Base-by-base conservation (phyloP, 30 jellyfish, hydroid and myxozoan genomes). In the Aurelia sp. region DNA sequence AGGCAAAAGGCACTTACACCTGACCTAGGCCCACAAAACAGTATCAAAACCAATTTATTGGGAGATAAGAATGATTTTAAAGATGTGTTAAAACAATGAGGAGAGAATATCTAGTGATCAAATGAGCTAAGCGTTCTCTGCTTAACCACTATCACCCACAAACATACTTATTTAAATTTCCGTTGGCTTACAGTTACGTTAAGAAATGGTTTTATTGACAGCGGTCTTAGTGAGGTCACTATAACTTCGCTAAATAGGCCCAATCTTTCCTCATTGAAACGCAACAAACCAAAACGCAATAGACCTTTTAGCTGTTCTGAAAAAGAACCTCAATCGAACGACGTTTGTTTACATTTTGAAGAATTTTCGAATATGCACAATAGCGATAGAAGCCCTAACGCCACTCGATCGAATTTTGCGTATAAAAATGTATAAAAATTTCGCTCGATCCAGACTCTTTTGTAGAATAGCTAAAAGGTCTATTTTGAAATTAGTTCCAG, bases 121-220 rank as follows among this genome's bases (percentile, higher is more conserved):
- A 21, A 59, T 11, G 69, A 21, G 69, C 33, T 44, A 44, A 44
- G 55, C 55, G 55, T 44, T 44, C 55, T 44, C 13, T 38, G 69
- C 3, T 4, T 18, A 59, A 59, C 69, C 69, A 59, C 69, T n/a
- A 59, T n/a, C 33, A 59, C 69, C 69, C 69, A 59, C 69, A 59
- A 59, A 59, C 24, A n/a, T 59, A 21, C 33, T 59, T 21, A 59
- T 59, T 59, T 4, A 12, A 59, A 59, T 21, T 59, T 21, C 24
- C 33, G 33, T 11, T 18, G 33, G 69, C 24, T 59, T 59, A 59
- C 69, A 59, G 69, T 13, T 59, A 9, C 13, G 12, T 59, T 5
- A n/a, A 59, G 69, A 21, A 59, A 59, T 59, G 12, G 69, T 59
- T 59, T 59, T 59, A 59, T 59, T 59, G 69, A 59, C 69, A 59